Evolutionary conservation across 2,888 invertebrate species (phyloP).

Genomic region (Lycocerus yunnanus): DNA sequence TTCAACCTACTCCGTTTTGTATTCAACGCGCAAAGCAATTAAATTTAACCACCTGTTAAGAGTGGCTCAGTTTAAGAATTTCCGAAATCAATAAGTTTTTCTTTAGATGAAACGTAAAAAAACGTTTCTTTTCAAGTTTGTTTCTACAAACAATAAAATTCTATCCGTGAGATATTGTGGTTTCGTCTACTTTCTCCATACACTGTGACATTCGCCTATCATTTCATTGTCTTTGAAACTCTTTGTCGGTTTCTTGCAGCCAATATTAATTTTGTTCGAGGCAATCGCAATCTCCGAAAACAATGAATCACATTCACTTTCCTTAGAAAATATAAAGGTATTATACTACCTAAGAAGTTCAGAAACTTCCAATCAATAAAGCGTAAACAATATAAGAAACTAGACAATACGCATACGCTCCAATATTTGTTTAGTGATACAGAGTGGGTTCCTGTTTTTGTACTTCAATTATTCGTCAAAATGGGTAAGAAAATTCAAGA

Average conservation of each 20-base stretch:
- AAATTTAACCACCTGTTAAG: background rate
- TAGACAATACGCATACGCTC: background rate
- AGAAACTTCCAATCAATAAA: background rate
- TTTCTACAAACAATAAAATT: background rate
- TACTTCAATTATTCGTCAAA: background rate
- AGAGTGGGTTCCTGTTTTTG: background rate
- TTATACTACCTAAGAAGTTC: background rate
- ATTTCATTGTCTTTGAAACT: background rate
- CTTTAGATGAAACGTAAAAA: background rate
- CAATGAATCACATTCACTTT: background rate
- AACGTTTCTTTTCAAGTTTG: background rate
- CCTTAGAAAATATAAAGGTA: background rate
- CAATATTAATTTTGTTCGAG: background rate
- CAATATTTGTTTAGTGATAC: background rate
- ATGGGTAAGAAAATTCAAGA: background rate
- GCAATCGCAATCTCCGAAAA: background rate
- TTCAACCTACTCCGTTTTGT: background rate
- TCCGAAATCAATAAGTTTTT: background rate
- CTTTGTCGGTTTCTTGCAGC: background rate
- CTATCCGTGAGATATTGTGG: background rate
- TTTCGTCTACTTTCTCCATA: background rate
- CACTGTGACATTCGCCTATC: background rate
- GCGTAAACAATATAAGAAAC: background rate
- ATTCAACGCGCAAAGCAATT: background rate
- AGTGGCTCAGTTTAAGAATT: background rate